Conservation (phyloP, 2,113 vertebrate species). For the Ranitomeya imitator region DNA sequence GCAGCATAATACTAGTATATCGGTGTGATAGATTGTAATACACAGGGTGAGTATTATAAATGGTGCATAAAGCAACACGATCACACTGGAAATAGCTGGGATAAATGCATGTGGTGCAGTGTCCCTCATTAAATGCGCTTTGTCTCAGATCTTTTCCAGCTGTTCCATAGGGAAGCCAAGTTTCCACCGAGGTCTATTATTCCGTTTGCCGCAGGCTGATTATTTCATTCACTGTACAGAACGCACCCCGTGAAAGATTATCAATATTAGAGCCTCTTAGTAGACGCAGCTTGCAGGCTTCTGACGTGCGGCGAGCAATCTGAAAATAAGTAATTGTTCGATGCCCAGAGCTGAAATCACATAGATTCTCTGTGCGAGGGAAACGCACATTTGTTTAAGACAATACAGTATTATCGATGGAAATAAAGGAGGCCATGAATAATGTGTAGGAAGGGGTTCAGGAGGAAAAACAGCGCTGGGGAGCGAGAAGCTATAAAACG, state of each 20-base stretch:
- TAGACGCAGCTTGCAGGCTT: constrained; percentile 8
- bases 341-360: constrained; percentile 22
- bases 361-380: not conserved
- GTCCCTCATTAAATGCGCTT: constrained; percentile 2
- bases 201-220: constrained; percentile 10
- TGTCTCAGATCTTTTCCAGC: not conserved
- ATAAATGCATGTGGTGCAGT: not conserved
- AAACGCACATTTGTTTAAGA: constrained; percentile 6
- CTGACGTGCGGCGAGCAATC: not conserved
- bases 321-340: constrained; percentile 24
- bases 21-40: not conserved
- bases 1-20: not conserved
- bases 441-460: not conserved
- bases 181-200: constrained; percentile 3
- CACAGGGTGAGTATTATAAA: not conserved
- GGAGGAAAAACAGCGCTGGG: not conserved
- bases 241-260: not conserved
- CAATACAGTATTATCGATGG: constrained; percentile 25
- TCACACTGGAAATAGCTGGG: not conserved
- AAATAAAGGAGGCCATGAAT: constrained; percentile 3
- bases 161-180: not conserved
- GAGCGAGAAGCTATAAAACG: not conserved
- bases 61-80: not conserved
- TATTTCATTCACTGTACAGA: constrained; percentile 7
- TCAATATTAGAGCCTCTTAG: constrained; percentile 20